These are phyloP conservation scores for Dendrolimus kikuchii DNA, from an alignment of 1,140 invertebrate species.

Conservation along the genomic window DNA sequence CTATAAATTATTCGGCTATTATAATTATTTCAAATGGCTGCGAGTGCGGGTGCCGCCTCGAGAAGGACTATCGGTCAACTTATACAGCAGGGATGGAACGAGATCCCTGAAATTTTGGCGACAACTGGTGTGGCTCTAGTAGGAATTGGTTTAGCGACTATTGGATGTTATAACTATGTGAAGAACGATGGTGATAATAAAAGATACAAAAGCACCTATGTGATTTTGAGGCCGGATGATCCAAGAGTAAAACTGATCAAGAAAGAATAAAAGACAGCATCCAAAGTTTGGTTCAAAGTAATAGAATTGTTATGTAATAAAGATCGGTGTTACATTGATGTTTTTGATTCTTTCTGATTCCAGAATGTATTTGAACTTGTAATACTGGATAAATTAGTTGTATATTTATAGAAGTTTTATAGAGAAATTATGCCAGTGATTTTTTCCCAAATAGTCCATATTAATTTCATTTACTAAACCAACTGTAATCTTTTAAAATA, in stretches of 20 bases:
- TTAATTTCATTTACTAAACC: too few relatives aligned
- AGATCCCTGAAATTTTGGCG: constrained; percentile 79
- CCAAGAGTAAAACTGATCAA: constrained; percentile 70
- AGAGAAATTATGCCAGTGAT: too few relatives aligned
- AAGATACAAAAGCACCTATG: constrained; percentile 74
- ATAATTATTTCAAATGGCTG: not conserved
- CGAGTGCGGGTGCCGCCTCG: constrained; percentile 36
- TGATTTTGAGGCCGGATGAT: constrained; percentile 77
- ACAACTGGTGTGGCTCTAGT: constrained; percentile 67
- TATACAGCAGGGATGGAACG: constrained; percentile 67
- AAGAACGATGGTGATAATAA: constrained; percentile 77
- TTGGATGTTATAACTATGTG: constrained; percentile 63
- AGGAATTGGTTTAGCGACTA: constrained; percentile 60
- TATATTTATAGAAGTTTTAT: too few relatives aligned
- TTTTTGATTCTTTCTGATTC: not conserved
- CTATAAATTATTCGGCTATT: too few relatives aligned
- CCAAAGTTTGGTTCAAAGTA: constrained; percentile 3
- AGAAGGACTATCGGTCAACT: constrained; percentile 48
- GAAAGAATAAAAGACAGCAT: constrained; percentile 39
- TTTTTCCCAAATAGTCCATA: too few relatives aligned
- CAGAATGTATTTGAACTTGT: too few relatives aligned
- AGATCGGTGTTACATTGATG: constrained; percentile 13
- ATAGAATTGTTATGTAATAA: constrained; percentile 59
- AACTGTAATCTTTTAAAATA: too few relatives aligned
- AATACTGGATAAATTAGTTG: too few relatives aligned